Evolutionary conservation across 37 sponge, comb jelly and placozoan genomes (phyloP), one percentile per base, ranked within the genome.

Genomic region (Halisarca cf. caerulea): DNA sequence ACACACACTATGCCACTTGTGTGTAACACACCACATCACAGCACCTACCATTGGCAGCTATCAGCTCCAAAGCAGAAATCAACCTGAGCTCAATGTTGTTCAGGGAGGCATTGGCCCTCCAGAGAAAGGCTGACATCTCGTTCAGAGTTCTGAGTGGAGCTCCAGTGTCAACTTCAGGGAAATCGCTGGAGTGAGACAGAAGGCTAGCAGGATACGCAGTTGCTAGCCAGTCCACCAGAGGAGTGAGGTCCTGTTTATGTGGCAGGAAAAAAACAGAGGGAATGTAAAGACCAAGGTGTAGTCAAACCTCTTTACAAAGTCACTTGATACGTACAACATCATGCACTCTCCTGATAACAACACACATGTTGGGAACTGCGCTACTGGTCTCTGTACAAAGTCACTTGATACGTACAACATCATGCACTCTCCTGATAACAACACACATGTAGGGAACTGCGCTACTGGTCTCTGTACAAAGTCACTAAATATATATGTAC

Each of bases 101-200:
- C 25, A 74, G 77, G 3, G 77, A 74, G 11, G 21, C 21, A 44
- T 74, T 74, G 44, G 77, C 77, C 32, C 17, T 40, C 77, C 77
- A 74, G 25, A 74, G 44, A 7, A 24, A 8, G 44, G 77, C n/a
- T 20, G 30, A 74, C 1, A 74, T 40, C n/a, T 40, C 42, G 6
- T 74, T 74, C 25, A 74, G 45, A 39, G 77, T 74, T 25, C 77
- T 74, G 25, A 74, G 25, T 21, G 77, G 77, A 74, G 77, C 77
- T 40, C 40, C 40, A 3, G 42, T 20, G 45, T 74, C 77, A 44
- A 74, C 42, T 40, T 74, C 77, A 1, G 77, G 77, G 25, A 74
- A 74, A 9, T 3, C 41, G 42, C 7, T 11, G 1, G 41, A 43
- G 45, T 44, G 42, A 37, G 25, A 2, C 44, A 39, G 18, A 20